These are phyloP conservation scores for Hedychridium roseum DNA, from an alignment of 2,888 invertebrate species.

Conservation along the genomic window DNA sequence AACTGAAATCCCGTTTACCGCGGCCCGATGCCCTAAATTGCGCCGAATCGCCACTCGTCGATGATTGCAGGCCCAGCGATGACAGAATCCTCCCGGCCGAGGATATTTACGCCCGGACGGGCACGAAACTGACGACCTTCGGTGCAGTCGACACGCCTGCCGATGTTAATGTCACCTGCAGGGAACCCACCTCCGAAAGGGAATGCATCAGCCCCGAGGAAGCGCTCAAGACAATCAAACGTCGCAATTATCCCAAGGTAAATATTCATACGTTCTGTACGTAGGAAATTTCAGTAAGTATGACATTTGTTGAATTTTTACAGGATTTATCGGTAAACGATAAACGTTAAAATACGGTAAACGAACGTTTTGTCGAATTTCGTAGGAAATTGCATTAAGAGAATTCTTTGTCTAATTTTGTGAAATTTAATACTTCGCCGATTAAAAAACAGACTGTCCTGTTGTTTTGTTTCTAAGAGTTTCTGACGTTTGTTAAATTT, in stretches of 20 bases:
- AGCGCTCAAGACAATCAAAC: constrained; percentile 76
- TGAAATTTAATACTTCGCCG: no score
- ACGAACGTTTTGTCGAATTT: no score
- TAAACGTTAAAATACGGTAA: no score
- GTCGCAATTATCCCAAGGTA: constrained; percentile 80
- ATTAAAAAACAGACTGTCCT: no score
- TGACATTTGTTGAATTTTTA: no score
- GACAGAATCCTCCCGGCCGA: constrained; percentile 18
- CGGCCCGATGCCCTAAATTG: constrained; percentile 22
- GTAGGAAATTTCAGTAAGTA: no score
- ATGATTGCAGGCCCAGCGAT: constrained; percentile 9
- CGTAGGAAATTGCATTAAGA: no score
- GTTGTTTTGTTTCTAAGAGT: no score
- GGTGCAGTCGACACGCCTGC: constrained; percentile 19
- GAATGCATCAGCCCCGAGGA: constrained; percentile 72
- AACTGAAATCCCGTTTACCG: constrained; percentile 49
- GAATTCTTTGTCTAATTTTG: no score
- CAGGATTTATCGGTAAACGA: no score
- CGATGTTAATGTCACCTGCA: constrained; percentile 80
- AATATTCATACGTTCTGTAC: no score
- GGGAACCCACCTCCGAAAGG: constrained; percentile 63
- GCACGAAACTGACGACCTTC: constrained; percentile 52
- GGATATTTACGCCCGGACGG: constrained; percentile 46
- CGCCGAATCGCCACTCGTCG: constrained; percentile 16
- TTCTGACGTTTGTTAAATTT: no score